Conservation (phyloP, 2,888 invertebrate genomes). For the Rhyacophila evoluta region DNA sequence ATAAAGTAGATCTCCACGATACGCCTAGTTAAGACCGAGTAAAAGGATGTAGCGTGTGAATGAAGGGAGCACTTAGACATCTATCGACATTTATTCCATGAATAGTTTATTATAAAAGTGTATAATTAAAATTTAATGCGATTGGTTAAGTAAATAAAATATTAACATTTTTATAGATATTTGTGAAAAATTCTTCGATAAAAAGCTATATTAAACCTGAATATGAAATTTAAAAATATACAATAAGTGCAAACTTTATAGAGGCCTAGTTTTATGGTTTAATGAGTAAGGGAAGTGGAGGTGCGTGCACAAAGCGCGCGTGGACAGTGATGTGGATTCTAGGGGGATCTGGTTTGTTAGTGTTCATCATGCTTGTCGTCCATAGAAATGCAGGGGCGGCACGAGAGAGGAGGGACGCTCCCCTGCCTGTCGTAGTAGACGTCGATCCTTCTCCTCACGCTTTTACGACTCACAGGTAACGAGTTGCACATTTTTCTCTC, state of each 20-base stretch:
- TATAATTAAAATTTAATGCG: too few relatives aligned
- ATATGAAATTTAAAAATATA: background rate
- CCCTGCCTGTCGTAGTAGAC: slow-evolving; percentile 28
- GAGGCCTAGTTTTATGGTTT: background rate
- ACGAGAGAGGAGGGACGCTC: slow-evolving; percentile 40
- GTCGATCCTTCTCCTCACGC: slow-evolving; percentile 39
- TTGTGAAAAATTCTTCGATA: too few relatives aligned
- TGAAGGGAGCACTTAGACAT: too few relatives aligned
- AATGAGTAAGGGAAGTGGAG: background rate
- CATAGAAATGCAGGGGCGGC: slow-evolving; percentile 50
- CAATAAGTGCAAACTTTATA: background rate
- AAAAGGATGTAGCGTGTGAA: too few relatives aligned
- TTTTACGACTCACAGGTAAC: slow-evolving; percentile 51
- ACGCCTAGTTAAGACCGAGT: too few relatives aligned
- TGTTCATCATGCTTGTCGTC: slow-evolving; percentile 37
- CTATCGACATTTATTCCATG: background rate
- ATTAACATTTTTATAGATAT: slow-evolving; percentile 4
- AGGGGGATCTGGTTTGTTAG: slow-evolving; percentile 23
- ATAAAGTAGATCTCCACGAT: too few relatives aligned
- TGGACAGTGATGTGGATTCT: slow-evolving; percentile 42
- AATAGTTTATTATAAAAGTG: background rate
- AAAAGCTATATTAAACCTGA: too few relatives aligned
- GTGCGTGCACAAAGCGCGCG: slow-evolving; percentile 30
- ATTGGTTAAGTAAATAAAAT: background rate
- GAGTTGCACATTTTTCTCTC: too few relatives aligned